A percentile compares a stretch with the other conserved stretches of the same genome.
Conservation (phyloP, 2,797 vertebrate species). For the Gallinago solitaria region DNA sequence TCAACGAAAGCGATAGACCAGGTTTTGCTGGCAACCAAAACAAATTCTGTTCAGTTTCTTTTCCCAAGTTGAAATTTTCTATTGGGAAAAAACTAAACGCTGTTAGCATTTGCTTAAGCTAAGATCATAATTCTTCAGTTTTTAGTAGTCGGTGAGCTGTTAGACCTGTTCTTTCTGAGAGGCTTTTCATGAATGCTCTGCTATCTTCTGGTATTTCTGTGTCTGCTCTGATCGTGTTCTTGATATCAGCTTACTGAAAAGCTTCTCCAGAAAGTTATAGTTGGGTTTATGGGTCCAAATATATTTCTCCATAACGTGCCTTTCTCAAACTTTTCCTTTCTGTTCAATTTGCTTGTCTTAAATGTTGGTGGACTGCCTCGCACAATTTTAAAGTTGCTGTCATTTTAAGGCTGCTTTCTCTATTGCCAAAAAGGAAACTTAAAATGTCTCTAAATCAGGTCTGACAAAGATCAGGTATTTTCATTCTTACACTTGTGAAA, state of each 20-base stretch:
- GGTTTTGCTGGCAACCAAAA: slow-evolving; percentile 69
- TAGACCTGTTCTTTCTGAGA: neutral
- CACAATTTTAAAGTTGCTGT: neutral
- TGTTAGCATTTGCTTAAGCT: slow-evolving; percentile 2
- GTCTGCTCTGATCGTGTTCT: neutral
- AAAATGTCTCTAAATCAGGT: neutral
- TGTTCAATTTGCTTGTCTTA: neutral
- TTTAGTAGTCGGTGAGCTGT: neutral
- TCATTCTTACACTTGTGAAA: neutral
- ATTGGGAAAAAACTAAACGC: slow-evolving; percentile 2
- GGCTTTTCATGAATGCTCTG: neutral
- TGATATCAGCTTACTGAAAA: neutral
- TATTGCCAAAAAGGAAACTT: neutral
- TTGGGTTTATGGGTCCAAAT: neutral
- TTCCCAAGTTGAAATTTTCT: slow-evolving; percentile 28
- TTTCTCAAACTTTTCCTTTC: neutral
- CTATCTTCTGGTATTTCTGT: neutral
- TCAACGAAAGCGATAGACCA: slow-evolving; percentile 68
- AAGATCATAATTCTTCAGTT: neutral
- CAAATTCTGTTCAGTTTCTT: slow-evolving; percentile 69
- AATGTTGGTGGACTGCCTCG: neutral
- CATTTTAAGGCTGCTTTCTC: slow-evolving; percentile 5
- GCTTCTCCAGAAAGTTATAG: neutral
- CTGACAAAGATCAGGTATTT: slow-evolving; percentile 27
- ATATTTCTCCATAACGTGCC: neutral